Percentiles rank a stretch among this genome's conserved stretches.
Conservation (phyloP, 2,113 vertebrate species). For the Callipepla squamata region DNA sequence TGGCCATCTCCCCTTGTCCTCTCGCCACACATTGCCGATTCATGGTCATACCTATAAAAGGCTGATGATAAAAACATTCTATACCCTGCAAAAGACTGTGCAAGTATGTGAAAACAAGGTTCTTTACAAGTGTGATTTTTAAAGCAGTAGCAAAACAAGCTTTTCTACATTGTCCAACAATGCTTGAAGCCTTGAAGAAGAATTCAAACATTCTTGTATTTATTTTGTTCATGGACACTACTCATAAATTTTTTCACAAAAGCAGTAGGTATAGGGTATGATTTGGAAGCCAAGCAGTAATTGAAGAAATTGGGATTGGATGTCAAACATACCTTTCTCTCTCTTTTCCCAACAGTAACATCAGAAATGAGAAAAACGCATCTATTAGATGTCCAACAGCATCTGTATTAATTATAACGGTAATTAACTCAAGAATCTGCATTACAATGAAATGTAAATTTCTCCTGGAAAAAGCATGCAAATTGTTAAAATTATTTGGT, state of each 20-base stretch:
- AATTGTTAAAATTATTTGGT: neutral
- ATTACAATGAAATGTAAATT: neutral
- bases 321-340: neutral
- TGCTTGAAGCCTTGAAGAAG: neutral
- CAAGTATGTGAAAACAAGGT: neutral
- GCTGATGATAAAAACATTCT: neutral
- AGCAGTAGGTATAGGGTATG: neutral
- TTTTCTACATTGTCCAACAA: neutral
- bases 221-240: neutral
- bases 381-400: neutral
- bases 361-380: neutral
- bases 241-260: neutral
- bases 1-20: too few species aligned
- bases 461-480: neutral
- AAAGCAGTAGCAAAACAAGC: neutral
- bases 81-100: neutral
- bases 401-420: neutral
- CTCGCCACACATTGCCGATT: too few species aligned
- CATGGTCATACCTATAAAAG: neutral
- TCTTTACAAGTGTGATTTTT: neutral
- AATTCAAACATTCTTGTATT: neutral
- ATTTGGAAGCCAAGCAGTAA: neutral
- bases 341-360: neutral
- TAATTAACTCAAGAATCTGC: neutral
- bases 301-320: neutral